phyloP scores from a whole-genome alignment of 92 coral and sea anemone species.

The Siderastrea siderea region DNA sequence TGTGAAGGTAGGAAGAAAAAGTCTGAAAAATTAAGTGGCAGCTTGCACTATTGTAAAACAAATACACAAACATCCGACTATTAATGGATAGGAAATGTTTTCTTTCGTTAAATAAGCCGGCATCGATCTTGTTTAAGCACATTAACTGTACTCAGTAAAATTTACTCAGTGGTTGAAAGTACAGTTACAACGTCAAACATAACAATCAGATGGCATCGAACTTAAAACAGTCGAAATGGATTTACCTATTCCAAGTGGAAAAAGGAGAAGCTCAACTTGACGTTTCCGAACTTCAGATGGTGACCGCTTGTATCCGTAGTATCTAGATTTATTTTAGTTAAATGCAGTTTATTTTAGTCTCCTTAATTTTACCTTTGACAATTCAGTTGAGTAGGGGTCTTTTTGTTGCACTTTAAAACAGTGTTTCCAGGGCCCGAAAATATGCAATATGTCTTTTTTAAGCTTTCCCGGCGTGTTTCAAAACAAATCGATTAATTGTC shows the following conservation, averaged over 20 bases:
- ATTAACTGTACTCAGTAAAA: background rate
- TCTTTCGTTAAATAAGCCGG: background rate
- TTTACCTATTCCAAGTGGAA: background rate
- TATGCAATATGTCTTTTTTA: constrained; percentile 1
- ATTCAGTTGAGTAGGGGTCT: background rate
- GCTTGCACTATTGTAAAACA: background rate
- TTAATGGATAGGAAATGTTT: background rate
- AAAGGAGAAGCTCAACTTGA: background rate
- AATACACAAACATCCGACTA: constrained; percentile 4
- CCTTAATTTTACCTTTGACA: background rate
- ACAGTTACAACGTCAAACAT: background rate
- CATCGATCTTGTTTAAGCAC: background rate
- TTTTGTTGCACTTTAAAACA: background rate
- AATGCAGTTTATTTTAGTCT: background rate
- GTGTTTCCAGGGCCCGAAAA: constrained; percentile 22
- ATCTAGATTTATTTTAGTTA: background rate
- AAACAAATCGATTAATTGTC: background rate
- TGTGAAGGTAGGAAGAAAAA: too few relatives aligned
- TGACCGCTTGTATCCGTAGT: background rate
- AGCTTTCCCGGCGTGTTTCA: background rate
- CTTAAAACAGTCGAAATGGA: background rate
- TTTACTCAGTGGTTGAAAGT: background rate
- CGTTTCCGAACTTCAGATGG: background rate
- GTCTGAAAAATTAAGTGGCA: background rate
- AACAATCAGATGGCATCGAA: background rate